These are phyloP conservation scores for Micoletzkya japonica DNA, from an alignment of 2,888 invertebrate species.

Conservation along the genomic window DNA sequence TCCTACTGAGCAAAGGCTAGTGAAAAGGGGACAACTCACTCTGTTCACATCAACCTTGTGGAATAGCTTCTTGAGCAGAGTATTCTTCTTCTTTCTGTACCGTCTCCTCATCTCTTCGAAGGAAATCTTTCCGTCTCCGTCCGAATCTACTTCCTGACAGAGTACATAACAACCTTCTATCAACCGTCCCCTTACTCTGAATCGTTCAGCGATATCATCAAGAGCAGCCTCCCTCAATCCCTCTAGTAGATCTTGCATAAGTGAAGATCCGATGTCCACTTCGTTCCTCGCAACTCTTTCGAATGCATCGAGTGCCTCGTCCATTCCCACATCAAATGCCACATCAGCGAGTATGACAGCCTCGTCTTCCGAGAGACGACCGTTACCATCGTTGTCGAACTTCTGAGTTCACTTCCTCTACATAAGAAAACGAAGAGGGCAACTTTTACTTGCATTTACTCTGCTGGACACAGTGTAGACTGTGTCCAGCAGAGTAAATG, in stretches of 20 bases:
- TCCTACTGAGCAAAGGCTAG: not conserved
- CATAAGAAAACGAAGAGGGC: not conserved
- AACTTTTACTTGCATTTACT: not conserved
- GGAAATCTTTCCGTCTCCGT: conserved; percentile 19
- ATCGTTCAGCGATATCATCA: conserved; percentile 6
- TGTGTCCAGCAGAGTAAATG: not conserved
- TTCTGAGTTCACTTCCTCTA: no score
- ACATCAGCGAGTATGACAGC: conserved; percentile 24
- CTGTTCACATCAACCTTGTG: conserved; percentile 23
- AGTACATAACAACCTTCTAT: not conserved
- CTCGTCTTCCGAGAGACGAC: conserved; percentile 22
- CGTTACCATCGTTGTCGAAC: conserved; percentile 16
- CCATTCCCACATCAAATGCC: conserved; percentile 24
- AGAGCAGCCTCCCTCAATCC: conserved; percentile 24
- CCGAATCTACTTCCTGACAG: conserved; percentile 20
- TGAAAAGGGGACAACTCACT: not conserved
- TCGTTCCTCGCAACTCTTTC: not conserved
- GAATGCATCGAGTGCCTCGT: conserved; percentile 26
- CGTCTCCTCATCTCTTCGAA: conserved; percentile 14
- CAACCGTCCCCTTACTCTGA: conserved; percentile 12
- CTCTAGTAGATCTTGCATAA: conserved; percentile 24
- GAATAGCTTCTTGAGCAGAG: conserved; percentile 26
- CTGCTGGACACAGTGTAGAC: not conserved
- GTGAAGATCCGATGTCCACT: conserved; percentile 9
- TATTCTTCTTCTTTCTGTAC: conserved; percentile 25